Base-by-base conservation (phyloP, 2,797 vertebrate species). In the Diceros bicornis region DNA sequence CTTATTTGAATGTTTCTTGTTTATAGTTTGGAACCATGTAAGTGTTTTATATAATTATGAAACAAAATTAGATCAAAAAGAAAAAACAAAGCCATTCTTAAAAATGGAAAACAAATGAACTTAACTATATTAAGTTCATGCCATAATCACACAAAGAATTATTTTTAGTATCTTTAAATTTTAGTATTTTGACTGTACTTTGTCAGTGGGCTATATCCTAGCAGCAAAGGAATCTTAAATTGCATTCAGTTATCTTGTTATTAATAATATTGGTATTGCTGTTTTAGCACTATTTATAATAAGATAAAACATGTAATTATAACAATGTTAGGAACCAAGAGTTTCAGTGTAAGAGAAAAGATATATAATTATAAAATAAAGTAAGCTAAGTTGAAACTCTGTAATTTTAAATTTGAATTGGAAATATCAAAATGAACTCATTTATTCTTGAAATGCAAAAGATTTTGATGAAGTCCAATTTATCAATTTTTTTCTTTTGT, bases 361-460 rank as follows among this genome's bases (percentile, higher is more conserved):
- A 91, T 81, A 59, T 0, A 74, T 6, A 89, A 59, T 78, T 92
- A 69, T 29, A 84, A 82, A 91, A 55, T 91, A 13, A 59, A 77
- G 47, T 72, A 71, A 82, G 18, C 25, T 72, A 57, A 87, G 34
- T 89, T 85, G 34, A 85, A 85, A 92, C 32, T 88, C 34, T 52
- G 1, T 90, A 75, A 34, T 92, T 34, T 69, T 94, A 84, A 47
- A 71, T 89, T 90, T 71, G 71, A 94, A 72, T 78, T n/a, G 55
- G 44, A 82, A 64, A 64, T 94, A 78, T 18, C 13, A 87, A 68
- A 81, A 72, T 91, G 66, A 86, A 74, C 52, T 95, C 47, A 59
- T 81, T 94, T 79, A 71, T 37, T 91, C 91, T 78, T 88, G n/a
- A 89, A 92, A 41, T 78, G 71, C 20, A 37, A 50, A 89, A 72